Evolutionary conservation across 2,797 vertebrate genomes (phyloP).

Genomic region (Eremophila alpestris): DNA sequence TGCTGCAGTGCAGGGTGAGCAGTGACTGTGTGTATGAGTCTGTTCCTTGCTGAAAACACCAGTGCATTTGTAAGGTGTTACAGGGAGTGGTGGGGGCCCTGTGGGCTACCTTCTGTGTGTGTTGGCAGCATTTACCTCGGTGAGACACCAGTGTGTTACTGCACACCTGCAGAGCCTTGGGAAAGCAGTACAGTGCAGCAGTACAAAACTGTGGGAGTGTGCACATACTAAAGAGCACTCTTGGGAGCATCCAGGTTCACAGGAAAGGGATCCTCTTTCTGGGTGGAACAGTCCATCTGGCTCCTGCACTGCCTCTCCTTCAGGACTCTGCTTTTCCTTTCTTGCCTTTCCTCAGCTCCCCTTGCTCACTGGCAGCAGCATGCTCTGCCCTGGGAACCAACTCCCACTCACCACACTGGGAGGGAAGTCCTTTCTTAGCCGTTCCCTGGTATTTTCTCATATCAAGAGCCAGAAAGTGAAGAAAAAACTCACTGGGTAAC

Average conservation of each 20-base stretch:
- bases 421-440: neutral
- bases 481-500: neutral
- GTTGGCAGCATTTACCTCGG: neutral
- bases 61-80: neutral
- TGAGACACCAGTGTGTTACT: neutral
- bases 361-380: neutral
- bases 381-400: constrained; percentile 20
- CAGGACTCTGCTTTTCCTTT: neutral
- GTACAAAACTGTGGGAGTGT: neutral
- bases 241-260: neutral
- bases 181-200: neutral
- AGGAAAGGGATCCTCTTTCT: neutral
- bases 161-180: neutral
- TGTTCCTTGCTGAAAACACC: neutral
- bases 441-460: neutral
- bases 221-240: neutral
- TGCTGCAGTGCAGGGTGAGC: neutral
- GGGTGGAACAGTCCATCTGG: neutral
- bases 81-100: neutral
- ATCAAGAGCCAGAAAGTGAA: neutral
- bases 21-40: accelerated
- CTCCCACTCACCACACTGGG: constrained; percentile 21
- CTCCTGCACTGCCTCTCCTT: neutral
- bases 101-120: neutral
- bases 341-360: neutral